Evolutionary conservation across 2,888 invertebrate genomes (phyloP).

Genomic region (Enchytraeus crypticus): DNA sequence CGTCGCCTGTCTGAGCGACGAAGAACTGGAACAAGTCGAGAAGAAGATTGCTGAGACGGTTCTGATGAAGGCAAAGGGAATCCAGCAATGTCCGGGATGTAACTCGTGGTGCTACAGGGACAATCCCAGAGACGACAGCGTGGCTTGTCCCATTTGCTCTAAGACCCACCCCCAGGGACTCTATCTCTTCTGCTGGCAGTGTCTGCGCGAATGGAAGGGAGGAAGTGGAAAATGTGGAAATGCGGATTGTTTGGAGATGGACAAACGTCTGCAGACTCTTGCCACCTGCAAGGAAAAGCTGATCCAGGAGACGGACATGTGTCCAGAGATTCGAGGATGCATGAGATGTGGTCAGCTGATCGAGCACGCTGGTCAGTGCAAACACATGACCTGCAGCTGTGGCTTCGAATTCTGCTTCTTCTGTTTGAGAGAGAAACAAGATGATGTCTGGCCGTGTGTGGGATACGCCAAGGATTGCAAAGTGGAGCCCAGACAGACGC

Average conservation of each 20-base stretch:
- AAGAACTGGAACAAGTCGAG: background rate
- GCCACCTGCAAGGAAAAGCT: background rate
- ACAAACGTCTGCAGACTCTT: background rate
- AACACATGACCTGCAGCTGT: conserved; percentile 10
- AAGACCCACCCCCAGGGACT: background rate
- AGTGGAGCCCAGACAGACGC: background rate
- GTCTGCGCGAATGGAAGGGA: background rate
- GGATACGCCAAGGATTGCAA: background rate
- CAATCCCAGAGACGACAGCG: background rate
- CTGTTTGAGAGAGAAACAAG: background rate
- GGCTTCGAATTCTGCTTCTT: conserved; percentile 6
- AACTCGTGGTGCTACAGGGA: background rate
- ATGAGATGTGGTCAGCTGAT: conserved; percentile 1
- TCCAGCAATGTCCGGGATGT: conserved; percentile 5
- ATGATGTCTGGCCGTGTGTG: background rate
- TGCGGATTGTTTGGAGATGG: background rate
- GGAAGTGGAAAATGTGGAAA: background rate
- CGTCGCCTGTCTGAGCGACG: background rate
- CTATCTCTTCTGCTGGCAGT: conserved; percentile 1
- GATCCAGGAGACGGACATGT: background rate
- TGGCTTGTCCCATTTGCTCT: background rate
- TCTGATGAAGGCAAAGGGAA: background rate
- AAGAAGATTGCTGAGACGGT: background rate
- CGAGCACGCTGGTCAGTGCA: background rate
- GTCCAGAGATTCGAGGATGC: background rate